Evolutionary conservation across 2,113 vertebrate genomes (phyloP).

Genomic region (Cavia porcellus): DNA sequence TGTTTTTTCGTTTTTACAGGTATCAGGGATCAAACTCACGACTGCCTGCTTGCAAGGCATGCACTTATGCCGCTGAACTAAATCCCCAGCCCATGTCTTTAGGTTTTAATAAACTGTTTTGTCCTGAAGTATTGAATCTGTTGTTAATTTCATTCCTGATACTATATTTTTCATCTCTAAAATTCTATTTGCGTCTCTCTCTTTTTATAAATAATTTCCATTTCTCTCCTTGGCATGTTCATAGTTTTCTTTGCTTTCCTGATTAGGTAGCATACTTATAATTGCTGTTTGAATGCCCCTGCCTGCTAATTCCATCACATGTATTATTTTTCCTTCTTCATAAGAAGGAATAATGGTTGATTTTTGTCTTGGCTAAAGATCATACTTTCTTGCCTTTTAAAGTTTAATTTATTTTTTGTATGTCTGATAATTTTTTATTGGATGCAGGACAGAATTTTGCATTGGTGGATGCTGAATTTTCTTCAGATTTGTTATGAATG

Average conservation of each 20-base stretch:
- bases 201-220: slow-evolving; percentile 25
- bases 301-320: background rate
- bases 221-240: background rate
- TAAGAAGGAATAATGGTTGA: background rate
- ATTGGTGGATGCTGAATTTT: background rate
- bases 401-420: background rate
- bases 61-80: too few species aligned
- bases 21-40: too few species aligned
- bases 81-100: too few species aligned
- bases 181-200: slow-evolving; percentile 41
- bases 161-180: background rate
- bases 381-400: background rate
- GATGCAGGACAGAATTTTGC: slow-evolving; percentile 11
- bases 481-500: slow-evolving; percentile 46
- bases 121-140: background rate
- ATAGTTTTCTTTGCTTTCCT: background rate
- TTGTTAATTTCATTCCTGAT: slow-evolving; percentile 2
- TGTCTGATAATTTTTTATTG: slow-evolving; percentile 1
- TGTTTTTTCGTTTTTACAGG: too few species aligned
- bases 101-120: slow-evolving; percentile 8
- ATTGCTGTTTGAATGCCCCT: slow-evolving; percentile 27
- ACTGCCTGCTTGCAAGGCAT: too few species aligned
- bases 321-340: background rate
- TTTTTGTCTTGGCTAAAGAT: slow-evolving; percentile 8
- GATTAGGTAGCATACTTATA: background rate